Percentiles rank a stretch among this genome's conserved stretches.
phyloP scores from a whole-genome alignment of 2,888 invertebrate species.

The Bugulina stolonifera region DNA sequence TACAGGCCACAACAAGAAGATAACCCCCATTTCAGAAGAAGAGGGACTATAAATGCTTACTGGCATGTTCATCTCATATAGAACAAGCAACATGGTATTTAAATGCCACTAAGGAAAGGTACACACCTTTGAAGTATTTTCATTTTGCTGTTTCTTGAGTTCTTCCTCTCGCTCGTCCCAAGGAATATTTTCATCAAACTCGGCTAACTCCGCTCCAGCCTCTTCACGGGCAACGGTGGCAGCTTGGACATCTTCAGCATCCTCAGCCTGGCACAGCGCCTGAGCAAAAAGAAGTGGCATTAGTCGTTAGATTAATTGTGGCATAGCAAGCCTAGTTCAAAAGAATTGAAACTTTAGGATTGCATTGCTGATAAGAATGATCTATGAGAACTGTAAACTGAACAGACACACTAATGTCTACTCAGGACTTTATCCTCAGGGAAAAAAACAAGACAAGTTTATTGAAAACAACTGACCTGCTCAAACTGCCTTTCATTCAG shows the following conservation, averaged over 20 bases:
- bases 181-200: slow-evolving; percentile 91
- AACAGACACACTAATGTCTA: no score
- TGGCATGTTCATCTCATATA: no score
- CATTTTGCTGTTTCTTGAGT: slow-evolving; percentile 40
- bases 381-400: neutral
- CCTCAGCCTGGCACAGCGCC: slow-evolving; percentile 86
- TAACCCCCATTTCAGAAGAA: no score
- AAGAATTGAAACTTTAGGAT: no score
- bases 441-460: no score
- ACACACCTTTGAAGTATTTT: slow-evolving; percentile 28
- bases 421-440: no score
- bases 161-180: slow-evolving; percentile 63
- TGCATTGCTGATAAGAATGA: neutral
- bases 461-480: slow-evolving; percentile 45
- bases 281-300: slow-evolving; percentile 30
- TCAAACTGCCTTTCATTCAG: slow-evolving; percentile 46
- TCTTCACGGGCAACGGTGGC: slow-evolving; percentile 83
- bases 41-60: no score
- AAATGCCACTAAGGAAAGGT: no score
- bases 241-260: slow-evolving; percentile 87
- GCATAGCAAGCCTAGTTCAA: no score
- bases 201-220: slow-evolving; percentile 67
- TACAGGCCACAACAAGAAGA: no score
- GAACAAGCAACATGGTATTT: no score
- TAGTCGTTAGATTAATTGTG: no score